phyloP scores from a whole-genome alignment of 2,888 invertebrate species.

The Cerceris ruficornis region DNA sequence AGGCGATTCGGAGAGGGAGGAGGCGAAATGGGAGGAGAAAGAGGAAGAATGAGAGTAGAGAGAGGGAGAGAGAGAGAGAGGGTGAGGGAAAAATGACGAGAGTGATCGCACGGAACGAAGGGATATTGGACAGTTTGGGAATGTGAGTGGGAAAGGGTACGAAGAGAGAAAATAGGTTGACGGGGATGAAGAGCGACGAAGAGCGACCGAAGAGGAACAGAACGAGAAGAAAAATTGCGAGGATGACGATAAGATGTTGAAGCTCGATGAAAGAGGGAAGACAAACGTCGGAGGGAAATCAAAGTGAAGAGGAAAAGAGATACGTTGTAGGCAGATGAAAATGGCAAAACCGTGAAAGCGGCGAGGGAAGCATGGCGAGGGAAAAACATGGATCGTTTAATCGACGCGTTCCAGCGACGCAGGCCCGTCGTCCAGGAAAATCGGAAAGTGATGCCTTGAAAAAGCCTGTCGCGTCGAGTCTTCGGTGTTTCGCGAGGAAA shows the following conservation, averaged over 20 bases:
- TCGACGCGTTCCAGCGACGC: conserved; percentile 46
- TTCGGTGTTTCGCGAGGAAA: conserved; percentile 58
- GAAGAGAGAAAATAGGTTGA: conserved; percentile 4
- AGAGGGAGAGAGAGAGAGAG: neutral
- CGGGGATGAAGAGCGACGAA: neutral
- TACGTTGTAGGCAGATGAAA: neutral
- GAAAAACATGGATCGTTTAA: conserved; percentile 63
- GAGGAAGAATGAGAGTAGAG: neutral
- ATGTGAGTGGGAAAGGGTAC: conserved; percentile 26
- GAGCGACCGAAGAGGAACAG: neutral
- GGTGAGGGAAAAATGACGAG: neutral
- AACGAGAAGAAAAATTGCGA: conserved; percentile 1
- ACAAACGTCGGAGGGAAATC: conserved; percentile 14
- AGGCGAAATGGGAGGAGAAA: neutral
- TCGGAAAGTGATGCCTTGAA: conserved; percentile 50
- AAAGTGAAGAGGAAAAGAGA: conserved; percentile 26
- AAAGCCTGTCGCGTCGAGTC: conserved; percentile 64
- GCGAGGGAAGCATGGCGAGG: conserved; percentile 26
- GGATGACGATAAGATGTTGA: conserved; percentile 31
- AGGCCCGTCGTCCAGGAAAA: conserved; percentile 26
- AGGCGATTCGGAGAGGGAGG: neutral
- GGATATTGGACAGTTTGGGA: conserved; percentile 27
- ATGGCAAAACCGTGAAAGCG: conserved; percentile 13
- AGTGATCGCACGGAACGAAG: conserved; percentile 31
- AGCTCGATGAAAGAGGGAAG: conserved; percentile 37